Evolutionary conservation across 2,113 vertebrate species (phyloP), one percentile per base, ranked within the genome.

Genomic region (Thinocorus orbignyianus): DNA sequence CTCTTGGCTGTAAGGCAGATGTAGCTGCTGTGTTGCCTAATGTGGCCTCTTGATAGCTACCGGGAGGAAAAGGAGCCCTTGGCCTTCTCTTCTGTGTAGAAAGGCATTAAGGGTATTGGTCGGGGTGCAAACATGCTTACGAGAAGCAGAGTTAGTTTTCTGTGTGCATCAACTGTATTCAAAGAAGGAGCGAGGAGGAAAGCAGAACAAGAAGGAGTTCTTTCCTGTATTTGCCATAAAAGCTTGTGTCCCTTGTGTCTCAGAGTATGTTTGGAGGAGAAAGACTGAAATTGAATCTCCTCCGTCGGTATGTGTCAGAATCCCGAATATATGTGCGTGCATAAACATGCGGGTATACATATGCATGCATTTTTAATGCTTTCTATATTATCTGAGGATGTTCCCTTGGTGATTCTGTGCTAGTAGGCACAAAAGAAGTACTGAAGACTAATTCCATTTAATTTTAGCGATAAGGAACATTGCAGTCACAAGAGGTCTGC

Each of bases 371-470:
- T 92, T 89, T 70, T 44, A n/a, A 64, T 37, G 64, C 7, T 60
- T 81, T 71, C 33, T 5, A 1, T 52, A 22, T 81, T 37, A 69
- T 30, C 17, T 23, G 24, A 22, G 14, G 7, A 12, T 81, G 42
- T n/a, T 57, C 44, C 41, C 78, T 58, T 33, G 51, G 23, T 84
- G 80, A 42, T 58, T 92, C n/a, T 71, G 20, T 78, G 35, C 35
- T 64, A n/a, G 33, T 3, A 64, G 52, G 17, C 44, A 73, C n/a
- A 79, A 84, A 82, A 88, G 13, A 25, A 81, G 35, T 69, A 26
- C 7, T 3, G 30, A 94, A 90, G 79, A 95, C 93, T 79, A 94
- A 93, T 84, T 94, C 41, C 3, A 41, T 95, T 83, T 89, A 89
- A 88, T 97, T 96, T 91, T 76, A 82, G 68, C 25, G 30, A 58